Base-by-base conservation (phyloP, 1,140 invertebrate species). In the Nasonia giraulti region DNA sequence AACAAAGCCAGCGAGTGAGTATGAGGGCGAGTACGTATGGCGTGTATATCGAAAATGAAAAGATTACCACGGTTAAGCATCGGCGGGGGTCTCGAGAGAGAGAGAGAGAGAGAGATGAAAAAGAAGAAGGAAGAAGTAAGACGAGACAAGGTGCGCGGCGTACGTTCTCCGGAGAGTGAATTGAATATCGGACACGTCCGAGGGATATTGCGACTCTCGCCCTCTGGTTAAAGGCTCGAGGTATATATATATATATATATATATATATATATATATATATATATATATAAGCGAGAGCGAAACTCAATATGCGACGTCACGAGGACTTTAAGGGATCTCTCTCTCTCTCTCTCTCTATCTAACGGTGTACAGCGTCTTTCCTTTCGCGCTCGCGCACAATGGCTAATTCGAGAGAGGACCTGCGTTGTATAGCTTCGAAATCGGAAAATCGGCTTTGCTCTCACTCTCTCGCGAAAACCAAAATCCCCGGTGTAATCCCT, bases 401-500 rank as follows among this genome's bases (percentile, higher is more conserved):
- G 88, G 81, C 90, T 91, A 92, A 92, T 92, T 92, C 91, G 85
- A 88, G 33, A 23, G 89, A 23, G 89, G 85, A 86, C 83, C 79
- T 80, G 78, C 85, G 87, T 88, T 88, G 88, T 89, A 91, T 89
- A n/a, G n/a, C 2, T 31, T 89, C 86, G 87, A 91, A 91, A 92
- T 92, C 90, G 89, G 90, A 89, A 93, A 93, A 93, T 93, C 92
- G 91, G 92, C 92, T 93, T 93, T 92, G 55, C 55, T n/a, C 82
- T 86, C 37, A 37, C 40, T 17, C 50, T 20, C 20, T 0, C 89
- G 90, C 89, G 89, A 91, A 92, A 92, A 93, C 92, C 92, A 92
- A 93, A 93, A 93, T 93, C 92, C 92, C 89, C 86, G 84, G 88
- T 93, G 92, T 93, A 93, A 93, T 93, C 92, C 91, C 89, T 33